Percentiles rank a stretch among this genome's conserved stretches.
These are phyloP conservation scores for Trididemnum nubilum DNA, from an alignment of 23 tunicate species.

Conservation along the genomic window DNA sequence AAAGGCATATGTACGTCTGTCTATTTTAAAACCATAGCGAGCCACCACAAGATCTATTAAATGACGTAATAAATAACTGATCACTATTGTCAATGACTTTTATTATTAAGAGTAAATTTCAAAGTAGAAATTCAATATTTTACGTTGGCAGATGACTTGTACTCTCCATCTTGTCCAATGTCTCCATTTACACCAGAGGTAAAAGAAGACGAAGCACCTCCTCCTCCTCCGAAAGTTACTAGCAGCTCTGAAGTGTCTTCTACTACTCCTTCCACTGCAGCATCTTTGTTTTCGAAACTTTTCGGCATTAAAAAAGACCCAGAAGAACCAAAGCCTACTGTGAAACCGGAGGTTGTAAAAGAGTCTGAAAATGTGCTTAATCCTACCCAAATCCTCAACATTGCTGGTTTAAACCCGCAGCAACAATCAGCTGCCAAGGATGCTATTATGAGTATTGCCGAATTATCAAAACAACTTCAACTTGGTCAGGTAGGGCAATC, in stretches of 20 bases:
- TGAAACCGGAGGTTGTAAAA: neutral
- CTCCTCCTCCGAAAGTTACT: neutral
- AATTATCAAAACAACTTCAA: slow-evolving; percentile 76
- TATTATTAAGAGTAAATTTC: no score
- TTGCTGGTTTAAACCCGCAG: slow-evolving; percentile 72
- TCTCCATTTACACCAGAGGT: slow-evolving; percentile 14
- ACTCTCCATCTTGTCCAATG: slow-evolving; percentile 63
- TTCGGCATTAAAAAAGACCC: slow-evolving; percentile 20
- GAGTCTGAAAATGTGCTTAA: slow-evolving; percentile 58
- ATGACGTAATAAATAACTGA: no score
- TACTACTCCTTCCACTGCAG: slow-evolving; percentile 12
- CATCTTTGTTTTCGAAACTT: slow-evolving; percentile 19
- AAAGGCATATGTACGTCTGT: no score
- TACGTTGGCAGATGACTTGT: slow-evolving; percentile 36
- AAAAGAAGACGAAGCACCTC: neutral
- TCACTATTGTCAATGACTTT: no score
- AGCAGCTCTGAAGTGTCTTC: slow-evolving; percentile 30
- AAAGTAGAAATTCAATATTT: no score
- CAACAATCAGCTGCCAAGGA: slow-evolving; percentile 78
- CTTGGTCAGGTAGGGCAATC: slow-evolving; percentile 83
- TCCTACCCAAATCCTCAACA: slow-evolving; percentile 88
- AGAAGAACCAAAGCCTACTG: neutral
- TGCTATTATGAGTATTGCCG: slow-evolving; percentile 92
- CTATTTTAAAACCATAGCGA: no score
- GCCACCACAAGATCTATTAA: no score